Base-by-base conservation (phyloP, 2,113 vertebrate species). In the Menidia beryllina region DNA sequence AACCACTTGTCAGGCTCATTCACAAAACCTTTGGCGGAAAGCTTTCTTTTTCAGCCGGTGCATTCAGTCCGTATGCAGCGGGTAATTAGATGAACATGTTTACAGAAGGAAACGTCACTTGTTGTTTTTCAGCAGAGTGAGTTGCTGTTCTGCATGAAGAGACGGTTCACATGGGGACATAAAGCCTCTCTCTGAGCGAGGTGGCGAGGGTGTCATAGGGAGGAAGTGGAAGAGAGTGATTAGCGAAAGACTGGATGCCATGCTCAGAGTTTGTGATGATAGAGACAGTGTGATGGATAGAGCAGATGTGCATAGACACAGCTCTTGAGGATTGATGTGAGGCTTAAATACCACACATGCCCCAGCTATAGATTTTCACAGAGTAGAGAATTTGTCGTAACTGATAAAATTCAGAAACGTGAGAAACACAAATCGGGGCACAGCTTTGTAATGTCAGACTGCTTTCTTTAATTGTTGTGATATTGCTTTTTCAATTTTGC, bases 161-260 rank as follows among this genome's bases (percentile, higher is more conserved):
- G 72, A 61, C 56, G 27, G 84, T 84, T 88, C 83, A 83, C 53
- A 43, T 54, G 3, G 84, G 84, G 86, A 84, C 84, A 77, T 69
- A 62, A 75, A 63, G 25, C 70, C 67, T 57, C 55, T 53, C 57
- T 66, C 69, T 77, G 67, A 82, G 69, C 65, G 71, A 80, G 69
- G 77, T 3, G 76, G 57, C 59, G 64, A 80, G 50, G 63, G 69
- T 51, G 68, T 78, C 50, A 62, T 72, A 69, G 53, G 74, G 76
- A 68, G 64, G 45, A 54, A 65, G 66, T 64, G 57, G 60, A 68
- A 58, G 65, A 72, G 60, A 58, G 43, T 57, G 72, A 79, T 83
- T 77, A 83, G 67, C 54, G 21, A 50, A 43, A 80, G 68, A 84
- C 71, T 77, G 15, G 45, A 58, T 43, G 34, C 24, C 30, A 68